Evolutionary conservation across 2,113 vertebrate genomes (phyloP), one percentile per base, ranked within the genome.

Genomic region (Vulpes ferrilata): DNA sequence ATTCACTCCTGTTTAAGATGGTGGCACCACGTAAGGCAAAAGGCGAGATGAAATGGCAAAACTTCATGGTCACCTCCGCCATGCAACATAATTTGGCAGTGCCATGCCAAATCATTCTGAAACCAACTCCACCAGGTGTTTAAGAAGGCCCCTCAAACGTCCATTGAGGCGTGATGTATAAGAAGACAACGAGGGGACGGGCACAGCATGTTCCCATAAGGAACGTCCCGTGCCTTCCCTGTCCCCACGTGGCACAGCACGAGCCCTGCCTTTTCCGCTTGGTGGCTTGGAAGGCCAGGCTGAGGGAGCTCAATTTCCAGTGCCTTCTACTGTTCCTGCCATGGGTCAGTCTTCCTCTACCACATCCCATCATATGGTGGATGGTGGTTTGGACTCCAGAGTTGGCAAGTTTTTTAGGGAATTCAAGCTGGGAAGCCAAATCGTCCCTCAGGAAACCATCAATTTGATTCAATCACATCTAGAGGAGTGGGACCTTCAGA

Each of bases 31-130:
- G 17, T 17, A 16, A 2, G 1, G 13, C 7, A 7, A 22, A 19
- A 5, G 3, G 22, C 0, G 1, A 32, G 2, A 12, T 32, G 15
- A 62, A 55, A 23, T 10, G 2, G 2, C 5, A 30, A 5, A 3
- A 7, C 1, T 0, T 30, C 1, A 1, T 3, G 3, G 30, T 59
- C 11, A 16, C 3, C 27, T 67, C 3, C 0, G 55, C 20, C 43
- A 64, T 19, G 16, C 25, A 59, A 35, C 25, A 15, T 22, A n/a
- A 27, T 60, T 69, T 69, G 51, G 59, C 43, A 80, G 11, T 7
- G 5, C 32, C 5, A 5, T 19, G 27, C 6, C 57, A 43, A 48
- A 19, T n/a, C 13, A 13, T 86, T 80, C n/a, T 35, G 78, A 91
- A 92, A 67, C 35, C 2, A 48, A 25, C 17, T 57, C 16, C 2